A percentile compares a stretch with the other conserved stretches of the same genome.
These are phyloP conservation scores for Zaprionus vittiger DNA, from an alignment of 1,140 invertebrate genomes.

Conservation along the genomic window DNA sequence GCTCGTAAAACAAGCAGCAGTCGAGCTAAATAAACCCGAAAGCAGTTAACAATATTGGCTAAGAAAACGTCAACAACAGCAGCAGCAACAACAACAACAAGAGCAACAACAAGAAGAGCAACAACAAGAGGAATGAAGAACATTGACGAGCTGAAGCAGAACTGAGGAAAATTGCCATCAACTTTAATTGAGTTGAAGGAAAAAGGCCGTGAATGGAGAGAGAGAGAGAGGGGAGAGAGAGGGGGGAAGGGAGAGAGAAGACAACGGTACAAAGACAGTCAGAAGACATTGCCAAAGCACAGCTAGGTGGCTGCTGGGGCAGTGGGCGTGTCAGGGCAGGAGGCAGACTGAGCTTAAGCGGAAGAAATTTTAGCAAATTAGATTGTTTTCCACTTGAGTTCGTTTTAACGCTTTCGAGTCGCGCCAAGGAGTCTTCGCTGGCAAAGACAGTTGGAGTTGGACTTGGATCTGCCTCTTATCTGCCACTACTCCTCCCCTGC, in stretches of 20 bases:
- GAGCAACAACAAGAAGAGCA: conserved; percentile 16
- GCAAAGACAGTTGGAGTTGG: conserved; percentile 12
- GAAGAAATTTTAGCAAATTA: conserved; percentile 84
- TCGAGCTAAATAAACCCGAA: conserved; percentile 65
- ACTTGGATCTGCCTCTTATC: conserved; percentile 23
- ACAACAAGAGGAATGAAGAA: conserved; percentile 13
- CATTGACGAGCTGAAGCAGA: neutral
- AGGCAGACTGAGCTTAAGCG: conserved; percentile 46
- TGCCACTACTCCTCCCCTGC: neutral
- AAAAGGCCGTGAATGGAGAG: conserved; percentile 42
- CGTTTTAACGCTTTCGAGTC: conserved; percentile 76
- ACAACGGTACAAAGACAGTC: conserved; percentile 36
- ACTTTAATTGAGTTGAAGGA: conserved; percentile 81
- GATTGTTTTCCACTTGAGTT: conserved; percentile 84
- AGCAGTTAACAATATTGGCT: conserved; percentile 69
- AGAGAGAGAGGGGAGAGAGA: neutral
- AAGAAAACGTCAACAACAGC: conserved; percentile 51
- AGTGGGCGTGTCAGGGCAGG: neutral
- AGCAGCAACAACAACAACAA: conserved; percentile 2
- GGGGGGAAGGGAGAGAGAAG: neutral
- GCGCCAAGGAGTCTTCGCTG: conserved; percentile 29
- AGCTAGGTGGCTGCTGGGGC: too few relatives aligned
- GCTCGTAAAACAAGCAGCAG: conserved; percentile 71
- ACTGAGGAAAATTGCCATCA: conserved; percentile 72
- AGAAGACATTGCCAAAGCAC: conserved; percentile 1